Base-by-base conservation (phyloP, 2,888 invertebrate species). In the Drosophila ochracea region DNA sequence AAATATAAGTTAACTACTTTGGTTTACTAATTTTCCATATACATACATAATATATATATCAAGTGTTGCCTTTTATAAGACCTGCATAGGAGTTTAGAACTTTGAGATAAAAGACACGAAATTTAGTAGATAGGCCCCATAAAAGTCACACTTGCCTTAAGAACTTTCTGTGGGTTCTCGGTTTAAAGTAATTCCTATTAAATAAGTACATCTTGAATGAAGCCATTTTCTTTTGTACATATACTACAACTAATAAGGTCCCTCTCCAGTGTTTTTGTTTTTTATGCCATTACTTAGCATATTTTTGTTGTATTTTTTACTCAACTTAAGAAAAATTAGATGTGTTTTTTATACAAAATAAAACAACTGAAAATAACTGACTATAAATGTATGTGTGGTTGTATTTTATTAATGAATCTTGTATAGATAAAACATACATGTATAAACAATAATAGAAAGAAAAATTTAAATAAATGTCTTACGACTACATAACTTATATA, bases 211-310 rank as follows among this genome's bases (percentile, higher is more conserved):
- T 73, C 49, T 65, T 67, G 55, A 73, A 81, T 70, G 60, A 68
- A 76, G 70, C 66, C 71, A 63, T 62, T 35, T 61, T 21, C 39
- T 62, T 79, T 72, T 83, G 68, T 73, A 80, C 73, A 68, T 43
- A 54, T 72, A 52, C 80, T 91, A 86, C 73, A 86, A 86, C 91
- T 92, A 93, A 91, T 91, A 92, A 92, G 93, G 93, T 92, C 93
- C 93, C 92, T 93, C 92, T 89, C 92, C 93, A 92, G 93, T 93
- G 77, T 88, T 80, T 75, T 74, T 58, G 30, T 62, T 66, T 69
- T 54, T 55, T 43, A 62, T 73, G 59, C 59, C 41, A 53, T 63
- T 70, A 55, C 52, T 55, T 30, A 55, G 79, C 58, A 68, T 55
- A 49, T 55, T 62, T 49, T 49, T 31, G 41, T 30, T 52, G 28